phyloP scores from a whole-genome alignment of 2,888 invertebrate genomes.

The Cheilosia vulpina region DNA sequence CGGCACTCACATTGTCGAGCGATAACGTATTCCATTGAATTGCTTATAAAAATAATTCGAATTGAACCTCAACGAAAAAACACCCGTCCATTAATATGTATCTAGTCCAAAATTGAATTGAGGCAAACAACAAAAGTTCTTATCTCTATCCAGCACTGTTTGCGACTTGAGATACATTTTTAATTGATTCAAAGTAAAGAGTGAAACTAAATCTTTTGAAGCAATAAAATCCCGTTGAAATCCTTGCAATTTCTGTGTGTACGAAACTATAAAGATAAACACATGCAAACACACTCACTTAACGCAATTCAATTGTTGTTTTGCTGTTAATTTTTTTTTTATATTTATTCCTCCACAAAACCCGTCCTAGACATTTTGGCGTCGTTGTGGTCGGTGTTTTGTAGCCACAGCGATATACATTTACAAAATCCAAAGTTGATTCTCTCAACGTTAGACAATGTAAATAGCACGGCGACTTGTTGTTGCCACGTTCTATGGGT shows the following conservation, averaged over 20 bases:
- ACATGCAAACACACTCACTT: slow-evolving; percentile 45
- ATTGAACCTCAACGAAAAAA: slow-evolving; percentile 40
- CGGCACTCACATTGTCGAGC: slow-evolving; percentile 24
- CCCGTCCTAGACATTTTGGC: slow-evolving; percentile 74
- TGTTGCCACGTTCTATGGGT: slow-evolving; percentile 62
- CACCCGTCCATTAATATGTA: background rate
- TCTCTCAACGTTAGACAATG: slow-evolving; percentile 65
- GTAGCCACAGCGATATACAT: slow-evolving; percentile 44
- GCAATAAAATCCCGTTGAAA: background rate
- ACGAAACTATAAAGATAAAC: slow-evolving; percentile 20
- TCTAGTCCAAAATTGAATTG: slow-evolving; percentile 21
- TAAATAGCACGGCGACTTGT: slow-evolving; percentile 71
- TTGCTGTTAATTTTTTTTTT: background rate
- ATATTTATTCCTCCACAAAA: slow-evolving; percentile 53
- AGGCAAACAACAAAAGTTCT: slow-evolving; percentile 19
- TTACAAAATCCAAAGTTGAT: slow-evolving; percentile 59
- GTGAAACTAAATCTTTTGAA: background rate
- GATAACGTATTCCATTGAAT: slow-evolving; percentile 55
- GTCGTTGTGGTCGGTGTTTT: slow-evolving; percentile 58
- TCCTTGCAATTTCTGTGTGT: slow-evolving; percentile 8
- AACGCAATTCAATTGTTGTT: slow-evolving; percentile 32
- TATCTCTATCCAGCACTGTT: slow-evolving; percentile 31
- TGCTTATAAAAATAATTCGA: slow-evolving; percentile 43
- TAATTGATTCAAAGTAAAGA: slow-evolving; percentile 58
- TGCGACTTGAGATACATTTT: slow-evolving; percentile 51